phyloP scores from a whole-genome alignment of 2,888 invertebrate genomes.

The Sipunculus nudus region DNA sequence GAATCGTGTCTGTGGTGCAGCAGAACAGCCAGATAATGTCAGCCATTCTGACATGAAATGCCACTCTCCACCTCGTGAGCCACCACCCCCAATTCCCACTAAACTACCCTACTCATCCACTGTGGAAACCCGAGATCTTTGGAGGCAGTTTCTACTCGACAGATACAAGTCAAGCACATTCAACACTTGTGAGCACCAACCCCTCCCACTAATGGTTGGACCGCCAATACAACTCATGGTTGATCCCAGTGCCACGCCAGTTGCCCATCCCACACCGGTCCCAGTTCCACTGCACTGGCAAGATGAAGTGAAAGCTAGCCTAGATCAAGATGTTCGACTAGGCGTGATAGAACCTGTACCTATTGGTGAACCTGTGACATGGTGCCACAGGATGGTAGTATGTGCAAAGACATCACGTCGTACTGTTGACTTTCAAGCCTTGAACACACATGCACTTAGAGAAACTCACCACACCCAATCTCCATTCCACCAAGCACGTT shows the following conservation, averaged over 20 bases:
- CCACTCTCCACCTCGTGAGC: no score
- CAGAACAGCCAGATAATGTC: no score
- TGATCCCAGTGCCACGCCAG: constrained; percentile 24
- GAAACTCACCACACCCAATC: constrained; percentile 43
- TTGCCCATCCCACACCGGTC: constrained; percentile 24
- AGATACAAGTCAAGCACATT: constrained; percentile 28
- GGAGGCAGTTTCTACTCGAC: constrained; percentile 19
- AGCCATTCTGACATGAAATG: no score
- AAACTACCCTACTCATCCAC: constrained; percentile 24
- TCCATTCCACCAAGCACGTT: constrained; percentile 41
- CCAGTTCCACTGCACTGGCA: constrained; percentile 33
- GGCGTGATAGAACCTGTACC: constrained; percentile 27
- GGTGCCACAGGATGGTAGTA: constrained; percentile 27
- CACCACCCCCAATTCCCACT: constrained; percentile 24
- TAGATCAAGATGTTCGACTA: constrained; percentile 28
- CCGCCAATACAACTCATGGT: constrained; percentile 27
- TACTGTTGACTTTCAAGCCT: constrained; percentile 45
- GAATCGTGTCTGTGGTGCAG: no score
- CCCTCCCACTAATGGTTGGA: constrained; percentile 26
- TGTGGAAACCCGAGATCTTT: constrained; percentile 8
- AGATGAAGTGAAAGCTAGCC: constrained; percentile 21
- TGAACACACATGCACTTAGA: constrained; percentile 37
- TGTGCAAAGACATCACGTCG: constrained; percentile 36
- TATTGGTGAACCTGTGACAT: constrained; percentile 20
- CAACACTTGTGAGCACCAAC: constrained; percentile 29